These are phyloP conservation scores for Podotricha telesiphe DNA, from an alignment of 2,888 invertebrate genomes.

Conservation along the genomic window DNA sequence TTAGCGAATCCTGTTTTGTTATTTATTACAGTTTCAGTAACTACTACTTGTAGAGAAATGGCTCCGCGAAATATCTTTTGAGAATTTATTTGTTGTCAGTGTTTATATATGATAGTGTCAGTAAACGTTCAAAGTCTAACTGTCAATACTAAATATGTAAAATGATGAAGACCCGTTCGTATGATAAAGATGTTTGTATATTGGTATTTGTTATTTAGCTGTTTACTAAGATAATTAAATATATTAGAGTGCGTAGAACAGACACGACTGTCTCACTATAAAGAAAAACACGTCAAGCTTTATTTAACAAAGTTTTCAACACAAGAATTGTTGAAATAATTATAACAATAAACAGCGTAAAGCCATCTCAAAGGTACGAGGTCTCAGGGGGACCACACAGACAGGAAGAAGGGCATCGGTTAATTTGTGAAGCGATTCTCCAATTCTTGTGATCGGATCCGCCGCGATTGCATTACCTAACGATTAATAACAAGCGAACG, in stretches of 20 bases:
- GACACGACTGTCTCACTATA: too few relatives aligned
- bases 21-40: constrained; percentile 4
- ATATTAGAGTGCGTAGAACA: too few relatives aligned
- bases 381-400: constrained; percentile 1
- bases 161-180: too few relatives aligned
- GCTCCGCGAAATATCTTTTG: background rate
- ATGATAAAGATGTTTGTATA: too few relatives aligned
- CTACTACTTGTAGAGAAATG: background rate
- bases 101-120: background rate
- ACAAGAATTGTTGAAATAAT: too few relatives aligned
- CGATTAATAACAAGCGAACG: constrained; percentile 12
- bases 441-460: constrained; percentile 2
- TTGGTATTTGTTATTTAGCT: too few relatives aligned
- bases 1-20: background rate
- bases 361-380: background rate
- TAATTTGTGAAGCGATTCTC: constrained; percentile 11
- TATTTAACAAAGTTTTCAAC: too few relatives aligned
- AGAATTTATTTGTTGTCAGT: background rate
- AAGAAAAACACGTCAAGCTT: too few relatives aligned
- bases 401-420: background rate
- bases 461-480: constrained; percentile 21
- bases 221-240: too few relatives aligned
- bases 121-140: background rate
- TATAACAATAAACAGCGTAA: background rate
- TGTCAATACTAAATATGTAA: too few relatives aligned